A percentile compares a stretch with the other conserved stretches of the same genome.
phyloP scores from a whole-genome alignment of 2,113 vertebrate species.

The Pachypanchax playfairii region DNA sequence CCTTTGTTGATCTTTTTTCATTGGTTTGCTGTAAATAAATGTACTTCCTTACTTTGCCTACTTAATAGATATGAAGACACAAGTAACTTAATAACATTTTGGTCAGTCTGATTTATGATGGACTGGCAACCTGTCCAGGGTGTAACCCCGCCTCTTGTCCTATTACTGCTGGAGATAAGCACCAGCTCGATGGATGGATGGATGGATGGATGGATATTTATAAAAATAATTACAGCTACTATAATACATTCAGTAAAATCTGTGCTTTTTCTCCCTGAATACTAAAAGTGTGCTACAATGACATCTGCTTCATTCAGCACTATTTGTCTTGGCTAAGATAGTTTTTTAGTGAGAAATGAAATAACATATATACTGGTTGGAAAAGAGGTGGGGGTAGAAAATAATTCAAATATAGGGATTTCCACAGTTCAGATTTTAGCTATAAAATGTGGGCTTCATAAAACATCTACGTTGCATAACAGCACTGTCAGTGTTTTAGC shows the following conservation, averaged over 20 bases:
- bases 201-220: too few relatives aligned
- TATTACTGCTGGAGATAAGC: too few relatives aligned
- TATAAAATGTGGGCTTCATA: slow-evolving; percentile 42
- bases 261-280: slow-evolving; percentile 40
- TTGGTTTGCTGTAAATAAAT: not conserved
- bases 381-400: not conserved
- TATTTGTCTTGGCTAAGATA: slow-evolving; percentile 19
- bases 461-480: slow-evolving; percentile 57
- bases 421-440: slow-evolving; percentile 46
- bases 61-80: slow-evolving; percentile 40
- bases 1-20: too few relatives aligned
- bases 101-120: too few relatives aligned
- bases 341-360: slow-evolving; percentile 11
- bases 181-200: too few relatives aligned
- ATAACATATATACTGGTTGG: not conserved
- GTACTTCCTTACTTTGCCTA: too few relatives aligned
- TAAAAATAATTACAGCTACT: slow-evolving; percentile 66
- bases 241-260: slow-evolving; percentile 44
- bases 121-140: too few relatives aligned
- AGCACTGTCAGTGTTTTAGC: slow-evolving; percentile 12
- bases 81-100: slow-evolving; percentile 62
- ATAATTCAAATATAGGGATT: slow-evolving; percentile 49
- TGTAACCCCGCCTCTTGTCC: too few relatives aligned
- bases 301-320: slow-evolving; percentile 39
- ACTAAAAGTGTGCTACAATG: slow-evolving; percentile 33